phyloP scores from a whole-genome alignment of 2,113 vertebrate genomes.

The Datnioides undecimradiatus region DNA sequence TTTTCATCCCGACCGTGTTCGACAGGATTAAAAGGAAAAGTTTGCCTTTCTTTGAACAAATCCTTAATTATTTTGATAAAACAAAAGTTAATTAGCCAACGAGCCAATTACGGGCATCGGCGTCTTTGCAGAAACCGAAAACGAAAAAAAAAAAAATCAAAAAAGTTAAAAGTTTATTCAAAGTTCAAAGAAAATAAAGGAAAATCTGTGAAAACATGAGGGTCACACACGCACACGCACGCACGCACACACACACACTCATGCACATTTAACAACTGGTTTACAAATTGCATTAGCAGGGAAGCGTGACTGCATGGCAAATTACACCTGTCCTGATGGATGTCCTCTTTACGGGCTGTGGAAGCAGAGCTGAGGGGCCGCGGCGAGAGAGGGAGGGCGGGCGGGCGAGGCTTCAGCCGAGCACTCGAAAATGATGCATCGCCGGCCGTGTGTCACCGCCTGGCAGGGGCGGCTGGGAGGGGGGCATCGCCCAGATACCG shows the following conservation, averaged over 20 bases:
- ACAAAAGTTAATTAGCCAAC: slow-evolving; percentile 43
- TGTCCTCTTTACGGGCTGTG: slow-evolving; percentile 69
- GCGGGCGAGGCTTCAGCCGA: slow-evolving; percentile 33
- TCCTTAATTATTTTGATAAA: slow-evolving; percentile 52
- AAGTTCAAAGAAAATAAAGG: slow-evolving; percentile 12
- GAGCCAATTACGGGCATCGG: slow-evolving; percentile 5
- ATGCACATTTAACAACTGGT: slow-evolving; percentile 62
- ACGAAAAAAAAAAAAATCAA: too few species aligned
- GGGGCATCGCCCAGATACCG: slow-evolving; percentile 32
- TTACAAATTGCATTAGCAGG: slow-evolving; percentile 72
- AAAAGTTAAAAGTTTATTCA: slow-evolving; percentile 2
- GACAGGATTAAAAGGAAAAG: slow-evolving; percentile 37
- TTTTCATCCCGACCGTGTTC: slow-evolving; percentile 47
- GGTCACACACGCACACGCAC: background rate
- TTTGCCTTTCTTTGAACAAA: slow-evolving; percentile 44
- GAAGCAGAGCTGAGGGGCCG: slow-evolving; percentile 29
- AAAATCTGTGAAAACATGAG: slow-evolving; percentile 21
- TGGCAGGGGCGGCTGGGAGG: slow-evolving; percentile 54
- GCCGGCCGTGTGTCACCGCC: slow-evolving; percentile 48
- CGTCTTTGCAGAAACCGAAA: slow-evolving; percentile 8
- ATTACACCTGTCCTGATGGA: slow-evolving; percentile 74
- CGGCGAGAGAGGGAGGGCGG: slow-evolving; percentile 51
- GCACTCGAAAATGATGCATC: slow-evolving; percentile 58
- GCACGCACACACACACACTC: slow-evolving; percentile 20
- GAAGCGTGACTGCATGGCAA: slow-evolving; percentile 69